Evolutionary conservation across 2,888 invertebrate species (phyloP).

Genomic region (Agriotes lineatus): DNA sequence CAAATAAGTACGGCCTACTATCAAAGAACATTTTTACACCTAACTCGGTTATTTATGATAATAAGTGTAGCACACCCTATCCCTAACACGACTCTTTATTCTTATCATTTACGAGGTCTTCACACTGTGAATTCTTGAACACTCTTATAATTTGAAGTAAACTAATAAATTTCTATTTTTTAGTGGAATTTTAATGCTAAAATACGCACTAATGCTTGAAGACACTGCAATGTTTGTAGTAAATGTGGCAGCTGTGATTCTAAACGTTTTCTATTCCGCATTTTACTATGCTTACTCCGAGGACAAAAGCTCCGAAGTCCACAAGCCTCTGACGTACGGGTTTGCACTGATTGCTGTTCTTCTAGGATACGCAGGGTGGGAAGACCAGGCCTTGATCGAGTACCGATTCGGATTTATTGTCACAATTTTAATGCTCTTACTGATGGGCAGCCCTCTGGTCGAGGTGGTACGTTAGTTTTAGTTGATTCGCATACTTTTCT

Average conservation of each 20-base stretch:
- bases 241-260: constrained; percentile 78
- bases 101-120: too few species aligned
- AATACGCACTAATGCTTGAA: constrained; percentile 79
- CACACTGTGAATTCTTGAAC: too few species aligned
- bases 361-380: constrained; percentile 75
- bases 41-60: too few species aligned
- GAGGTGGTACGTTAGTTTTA: constrained; percentile 72
- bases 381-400: constrained; percentile 75
- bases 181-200: constrained; percentile 82
- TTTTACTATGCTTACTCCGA: constrained; percentile 77
- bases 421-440: constrained; percentile 75
- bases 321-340: constrained; percentile 71
- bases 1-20: too few species aligned
- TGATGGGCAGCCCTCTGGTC: constrained; percentile 80
- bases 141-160: too few species aligned
- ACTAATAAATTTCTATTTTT: too few species aligned
- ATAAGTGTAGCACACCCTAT: too few species aligned
- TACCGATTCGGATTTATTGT: constrained; percentile 79
- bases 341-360: constrained; percentile 71
- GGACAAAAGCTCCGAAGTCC: constrained; percentile 68
- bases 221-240: constrained; percentile 84
- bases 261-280: constrained; percentile 76
- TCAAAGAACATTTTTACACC: too few species aligned
- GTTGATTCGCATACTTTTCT: too few species aligned
- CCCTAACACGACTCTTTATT: too few species aligned